Base-by-base conservation (phyloP, 2,113 vertebrate genomes). In the Chiloscyllium plagiosum region DNA sequence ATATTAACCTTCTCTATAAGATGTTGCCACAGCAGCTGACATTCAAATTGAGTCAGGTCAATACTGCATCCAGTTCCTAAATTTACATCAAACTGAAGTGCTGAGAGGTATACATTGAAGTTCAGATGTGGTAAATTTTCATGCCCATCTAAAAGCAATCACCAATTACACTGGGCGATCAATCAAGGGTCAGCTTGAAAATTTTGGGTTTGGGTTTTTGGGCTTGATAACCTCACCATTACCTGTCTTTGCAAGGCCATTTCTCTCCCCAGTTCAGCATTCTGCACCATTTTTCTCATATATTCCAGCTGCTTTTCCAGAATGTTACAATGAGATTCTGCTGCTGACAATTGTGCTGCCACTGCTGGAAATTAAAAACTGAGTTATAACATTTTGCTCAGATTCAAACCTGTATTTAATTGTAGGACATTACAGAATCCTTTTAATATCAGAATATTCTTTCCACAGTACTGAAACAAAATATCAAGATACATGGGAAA, bases 301-400 rank as follows among this genome's bases (percentile, higher is more conserved):
- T 98, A 98, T 66, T 98, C 98, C 97, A 99, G 97, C 96, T 99
- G 99, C 95, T 98, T 98, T 96, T 99, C 99, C 96, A 99, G 96
- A 96, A 98, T 98, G 83, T 96, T 97, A 96, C 99, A 99, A 87
- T 98, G 98, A 96, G 97, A 97, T 97, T 99, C 98, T 19, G 98
- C 98, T 95, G 98, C 98, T 89, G 98, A 97, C 89, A 99, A 97
- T 96, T 99, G 98, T 95, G 97, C 97, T 96, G 98, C 96, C 96
- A 99, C 96, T 95, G 98, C 99, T 99, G 96, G 96, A 97, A 69
- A 87, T 0, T 87, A 86, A 72, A 98, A 97, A 98, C 97, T 96
- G 98, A 94, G 29, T 66, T 93, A 92, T 26, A 95, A 52, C 50
- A 69, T 37, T 66, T 93, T 92, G 8, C 68, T 50, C n/a, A 29